Evolutionary conservation across 1,140 invertebrate species (phyloP), one percentile per base, ranked within the genome.

Genomic region (Diuraphis noxia): DNA sequence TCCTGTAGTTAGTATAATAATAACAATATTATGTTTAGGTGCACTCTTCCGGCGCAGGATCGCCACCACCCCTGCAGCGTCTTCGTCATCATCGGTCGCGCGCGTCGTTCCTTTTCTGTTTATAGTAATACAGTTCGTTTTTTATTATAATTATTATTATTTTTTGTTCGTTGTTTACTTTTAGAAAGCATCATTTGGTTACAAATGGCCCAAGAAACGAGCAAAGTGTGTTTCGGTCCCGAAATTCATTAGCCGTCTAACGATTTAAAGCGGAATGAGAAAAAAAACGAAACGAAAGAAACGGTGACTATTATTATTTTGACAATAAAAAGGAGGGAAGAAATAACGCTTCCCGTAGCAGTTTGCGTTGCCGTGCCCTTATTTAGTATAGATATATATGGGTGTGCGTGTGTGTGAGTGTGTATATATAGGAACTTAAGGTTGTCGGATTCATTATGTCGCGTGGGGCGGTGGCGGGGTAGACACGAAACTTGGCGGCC

Each of bases 231-330:
- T 91, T 82, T 82, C 43, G 89, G 88, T 90, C 72, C 72, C 43
- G 89, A 91, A 91, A 91, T 91, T 91, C 89, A 91, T 91, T 91
- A 91, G 89, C 89, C 89, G 89, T 82, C 77, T 91, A 82, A 91
- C 89, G 89, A 52, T 79, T 91, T 91, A 79, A 90, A 90, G 41
- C 41, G 88, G 88, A 79, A 90, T 30, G 88, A 40, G 34, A 82
- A 72, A 77, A 9, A 40, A 72, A 90, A 79, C 88, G 40, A 46
- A 90, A 89, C 87, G 52, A 90, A 90, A 79, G 40, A 79, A 49
- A 91, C 89, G 72, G 77, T 82, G 89, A 91, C 89, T 91, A 91
- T 91, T 91, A 82, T 91, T 91, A 82, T 91, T 91, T 91, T 91
- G 89, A 91, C 89, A 91, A 91, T 91, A 91, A 91, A 91, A 90